phyloP scores from a whole-genome alignment of 2,888 invertebrate species.

The Drosophila falleni region DNA sequence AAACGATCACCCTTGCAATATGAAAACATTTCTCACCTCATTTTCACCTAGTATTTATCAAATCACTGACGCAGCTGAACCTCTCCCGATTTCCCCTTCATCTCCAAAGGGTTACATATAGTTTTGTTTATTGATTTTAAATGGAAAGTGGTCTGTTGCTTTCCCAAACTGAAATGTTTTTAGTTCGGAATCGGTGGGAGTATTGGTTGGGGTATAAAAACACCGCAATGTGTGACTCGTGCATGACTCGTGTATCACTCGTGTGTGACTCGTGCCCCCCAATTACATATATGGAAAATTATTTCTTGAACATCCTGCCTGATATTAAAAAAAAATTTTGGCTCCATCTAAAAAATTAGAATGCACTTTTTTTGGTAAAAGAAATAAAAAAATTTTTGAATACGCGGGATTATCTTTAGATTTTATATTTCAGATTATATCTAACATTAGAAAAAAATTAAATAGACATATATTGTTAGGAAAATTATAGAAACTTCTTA shows the following conservation, averaged over 20 bases:
- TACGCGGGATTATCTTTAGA: not conserved
- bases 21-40: slow-evolving; percentile 55
- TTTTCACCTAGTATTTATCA: slow-evolving; percentile 50
- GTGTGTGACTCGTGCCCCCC: no score
- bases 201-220: not conserved
- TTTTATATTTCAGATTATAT: not conserved
- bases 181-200: not conserved
- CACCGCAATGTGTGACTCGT: not conserved
- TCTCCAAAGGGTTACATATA: slow-evolving; percentile 10
- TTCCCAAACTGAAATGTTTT: slow-evolving; percentile 1
- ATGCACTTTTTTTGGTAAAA: not conserved
- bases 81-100: not conserved
- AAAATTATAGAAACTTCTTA: not conserved
- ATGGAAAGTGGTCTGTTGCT: slow-evolving; percentile 12
- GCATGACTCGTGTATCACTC: not conserved
- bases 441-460: not conserved
- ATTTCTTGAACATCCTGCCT: not conserved
- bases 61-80: slow-evolving; percentile 20
- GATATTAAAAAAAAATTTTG: not conserved
- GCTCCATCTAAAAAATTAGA: not conserved
- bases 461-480: no score
- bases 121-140: slow-evolving; percentile 31
- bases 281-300: not conserved
- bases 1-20: slow-evolving; percentile 11
- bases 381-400: no score